Conservation (phyloP, 1,140 invertebrate genomes). For the Penaeus chinensis region DNA sequence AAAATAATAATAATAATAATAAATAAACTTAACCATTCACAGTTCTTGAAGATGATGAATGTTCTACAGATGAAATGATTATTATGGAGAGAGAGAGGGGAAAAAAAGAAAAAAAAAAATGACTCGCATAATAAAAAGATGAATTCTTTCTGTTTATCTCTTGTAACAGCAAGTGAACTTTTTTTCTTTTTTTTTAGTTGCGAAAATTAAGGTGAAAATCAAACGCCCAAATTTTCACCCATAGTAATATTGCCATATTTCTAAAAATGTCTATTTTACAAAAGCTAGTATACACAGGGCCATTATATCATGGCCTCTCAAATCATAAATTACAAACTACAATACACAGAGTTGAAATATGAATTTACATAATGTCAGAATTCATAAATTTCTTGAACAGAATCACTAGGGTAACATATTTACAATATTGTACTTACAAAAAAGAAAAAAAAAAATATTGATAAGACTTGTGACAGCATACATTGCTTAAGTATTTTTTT, state of each 20-base stretch:
- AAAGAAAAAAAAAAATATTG: conserved; percentile 29
- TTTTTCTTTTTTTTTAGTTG: not conserved
- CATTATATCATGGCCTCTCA: conserved; percentile 44
- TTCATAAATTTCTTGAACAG: conserved; percentile 55
- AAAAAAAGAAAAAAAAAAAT: too few species aligned
- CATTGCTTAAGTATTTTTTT: conserved; percentile 35
- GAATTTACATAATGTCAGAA: conserved; percentile 50
- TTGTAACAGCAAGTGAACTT: not conserved
- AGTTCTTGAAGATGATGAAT: too few species aligned
- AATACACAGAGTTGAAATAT: conserved; percentile 56
- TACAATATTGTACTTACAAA: conserved; percentile 59
- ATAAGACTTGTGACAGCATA: conserved; percentile 40
- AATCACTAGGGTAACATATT: conserved; percentile 58
- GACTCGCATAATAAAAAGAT: not conserved
- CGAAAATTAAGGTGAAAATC: not conserved
- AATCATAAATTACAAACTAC: conserved; percentile 59
- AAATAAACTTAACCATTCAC: too few species aligned
- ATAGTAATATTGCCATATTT: conserved; percentile 58
- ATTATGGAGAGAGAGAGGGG: too few species aligned
- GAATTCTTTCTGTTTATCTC: not conserved
- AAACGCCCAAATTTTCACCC: conserved; percentile 35
- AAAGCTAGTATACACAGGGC: conserved; percentile 60
- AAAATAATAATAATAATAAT: too few species aligned
- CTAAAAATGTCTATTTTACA: conserved; percentile 58
- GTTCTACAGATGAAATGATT: too few species aligned